Evolutionary conservation across 1,140 invertebrate species (phyloP), one percentile per base, ranked within the genome.

Genomic region (Papilio dardanus): DNA sequence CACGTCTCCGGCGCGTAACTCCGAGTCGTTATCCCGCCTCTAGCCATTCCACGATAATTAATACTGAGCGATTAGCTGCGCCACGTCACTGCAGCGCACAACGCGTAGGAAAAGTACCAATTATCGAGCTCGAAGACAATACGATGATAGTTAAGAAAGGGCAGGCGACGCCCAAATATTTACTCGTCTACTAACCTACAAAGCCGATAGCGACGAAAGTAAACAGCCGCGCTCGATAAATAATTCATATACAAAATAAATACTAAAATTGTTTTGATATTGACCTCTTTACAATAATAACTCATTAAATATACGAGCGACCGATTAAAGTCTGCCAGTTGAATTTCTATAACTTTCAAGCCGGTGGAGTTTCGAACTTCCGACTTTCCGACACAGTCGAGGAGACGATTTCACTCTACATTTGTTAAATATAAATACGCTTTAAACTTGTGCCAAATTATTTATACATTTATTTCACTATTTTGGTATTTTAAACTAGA

Each of bases 201-300:
- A 89, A 84, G 74, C 58, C 76, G 87, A 86, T 92, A 91, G 87
- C 82, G 79, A 86, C 85, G 90, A 91, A 93, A 91, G 88, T 88
- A 90, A 92, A 93, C 85, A 84, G 77, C 83, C 76, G 81, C 79
- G 79, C 76, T 74, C 84, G 86, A 91, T 90, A 90, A 91, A 91
- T 92, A 86, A 91, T 90, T 88, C 86, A 91, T 90, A 74, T 79
- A 81, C 83, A 79, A 83, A 88, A 89, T 83, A 86, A 85, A 88
- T 84, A 85, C 77, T 82, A 85, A 88, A 83, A 81, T 88, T 88
- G 85, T 89, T 89, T 85, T 87, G 83, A 85, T 89, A 89, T 88
- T 89, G 90, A 90, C 89, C 88, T 82, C 77, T 84, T 86, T 89
- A 84, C 67, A 81, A 81, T 76, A 74, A 75, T 77, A 71, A 78